Base-by-base conservation (phyloP, 2,113 vertebrate species). In the Sander vitreus region DNA sequence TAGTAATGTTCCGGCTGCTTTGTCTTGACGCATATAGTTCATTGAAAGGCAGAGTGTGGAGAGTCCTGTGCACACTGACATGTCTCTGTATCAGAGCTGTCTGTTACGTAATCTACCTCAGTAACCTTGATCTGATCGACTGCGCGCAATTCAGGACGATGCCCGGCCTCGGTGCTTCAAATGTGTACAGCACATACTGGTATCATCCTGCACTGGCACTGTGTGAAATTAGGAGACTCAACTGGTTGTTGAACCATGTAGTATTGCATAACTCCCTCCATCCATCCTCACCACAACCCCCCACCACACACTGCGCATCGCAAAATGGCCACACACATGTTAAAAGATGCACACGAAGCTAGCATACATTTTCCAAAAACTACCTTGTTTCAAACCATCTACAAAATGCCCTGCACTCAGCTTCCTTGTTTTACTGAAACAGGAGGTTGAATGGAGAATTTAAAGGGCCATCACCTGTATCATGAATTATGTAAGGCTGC, bases 301-400 rank as follows among this genome's bases (percentile, higher is more conserved):
- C 3, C 6, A 11, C 9, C 69, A 6, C 25, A 53, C 51, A 45
- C 25, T 27, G 66, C 33, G 12, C 70, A 60, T 67, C 82, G 51
- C 78, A 87, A 86, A 89, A 90, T 89, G 86, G 83, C 86, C 67
- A 9, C 50, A 72, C 60, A 36, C 15, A 3, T 16, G 39, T 19
- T 9, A 25, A 27, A 23, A 57, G 30, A 54, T 14, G 4, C 45
- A 75, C 13, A 58, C 48, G 13, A 53, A 62, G 55, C 47, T 36
- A 13, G 23, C 19, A 23, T 43, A 13, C 15, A 2, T 16, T 54
- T 21, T 12, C 2, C 23, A 4, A 3, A 12, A 23, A 10, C 36
- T 2, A 45, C 10, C 13, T 16, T 4, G 21, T 18, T n/a, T 6
- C n/a, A 66, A 21, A 9, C 14, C 14, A 6, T 25, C 4, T 2